Base-by-base conservation (phyloP, 2,797 vertebrate species). In the Bufotes viridis region DNA sequence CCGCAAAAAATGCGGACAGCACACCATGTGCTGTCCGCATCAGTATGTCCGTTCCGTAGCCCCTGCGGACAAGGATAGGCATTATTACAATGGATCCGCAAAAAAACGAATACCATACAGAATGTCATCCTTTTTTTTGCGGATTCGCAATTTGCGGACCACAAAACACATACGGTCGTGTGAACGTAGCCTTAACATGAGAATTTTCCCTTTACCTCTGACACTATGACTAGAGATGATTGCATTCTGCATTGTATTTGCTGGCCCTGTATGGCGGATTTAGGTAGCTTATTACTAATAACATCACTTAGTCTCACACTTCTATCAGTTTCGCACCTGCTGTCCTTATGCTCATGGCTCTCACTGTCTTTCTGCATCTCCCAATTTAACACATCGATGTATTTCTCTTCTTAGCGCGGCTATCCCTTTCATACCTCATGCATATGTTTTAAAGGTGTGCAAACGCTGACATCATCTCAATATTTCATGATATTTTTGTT, bases 401-500 rank as follows among this genome's bases (percentile, higher is more conserved):
- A 29, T 60, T 74, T 42, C 29, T 75, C 29, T 53, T 34, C 53
- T 58, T 29, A n/a, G 42, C 42, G 20, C n/a, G 53, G 53, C 15
- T 57, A 53, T 74, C 12, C 26, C 18, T 22, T 84, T 75, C 53
- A 60, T 49, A 20, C 55, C 69, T 75, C 22, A 53, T 58, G 18
- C 69, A 74, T 57, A 29, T 70, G 57, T 57, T 60, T 83, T 34
- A 83, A 63, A 29, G 17, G 24, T 55, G 51, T 70, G 65, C 51
- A 83, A 55, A 55, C 24, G 11, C 51, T 72, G 55, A 60, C 15
- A 58, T 55, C 76, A 79, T 34, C 29, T 61, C 24, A 60, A 60
- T 58, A 79, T 80, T 26, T 80, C 78, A 79, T 79, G 53, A 58
- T 79, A 24, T 57, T 79, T 79, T 34, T 34, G 53, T 79, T 58